phyloP scores from a whole-genome alignment of 2,797 vertebrate genomes.

The Simalia tracyae region DNA sequence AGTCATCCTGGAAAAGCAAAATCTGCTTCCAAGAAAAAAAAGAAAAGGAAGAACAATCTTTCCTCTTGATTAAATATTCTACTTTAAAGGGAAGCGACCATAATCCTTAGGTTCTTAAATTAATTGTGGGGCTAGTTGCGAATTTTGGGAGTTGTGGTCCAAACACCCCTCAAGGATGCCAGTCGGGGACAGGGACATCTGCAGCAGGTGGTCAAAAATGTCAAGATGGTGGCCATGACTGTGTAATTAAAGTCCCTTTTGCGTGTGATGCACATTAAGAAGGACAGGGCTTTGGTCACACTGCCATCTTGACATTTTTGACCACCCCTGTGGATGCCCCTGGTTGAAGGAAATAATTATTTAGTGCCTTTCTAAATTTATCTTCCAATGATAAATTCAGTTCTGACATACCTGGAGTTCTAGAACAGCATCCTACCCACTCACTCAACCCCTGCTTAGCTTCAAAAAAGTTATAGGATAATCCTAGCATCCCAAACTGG shows the following conservation, averaged over 20 bases:
- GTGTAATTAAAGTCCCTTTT: neutral
- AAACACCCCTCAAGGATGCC: neutral
- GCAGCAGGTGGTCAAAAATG: neutral
- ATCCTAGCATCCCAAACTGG: neutral
- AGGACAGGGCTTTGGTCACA: neutral
- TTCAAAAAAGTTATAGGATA: neutral
- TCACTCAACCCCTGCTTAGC: neutral
- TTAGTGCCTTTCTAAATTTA: neutral
- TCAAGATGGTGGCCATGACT: neutral
- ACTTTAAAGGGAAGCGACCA: conserved; percentile 1
- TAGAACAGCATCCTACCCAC: neutral
- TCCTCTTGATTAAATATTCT: conserved; percentile 57
- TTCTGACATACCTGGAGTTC: neutral
- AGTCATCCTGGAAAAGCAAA: conserved; percentile 66
- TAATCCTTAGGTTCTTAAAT: conserved; percentile 35
- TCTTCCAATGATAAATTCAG: neutral
- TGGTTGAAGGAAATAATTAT: neutral
- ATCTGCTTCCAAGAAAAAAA: conserved; percentile 54
- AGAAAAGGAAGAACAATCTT: conserved; percentile 41
- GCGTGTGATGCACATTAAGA: neutral
- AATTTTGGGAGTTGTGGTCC: neutral
- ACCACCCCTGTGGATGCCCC: neutral
- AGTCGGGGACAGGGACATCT: neutral
- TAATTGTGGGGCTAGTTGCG: neutral
- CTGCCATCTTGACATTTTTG: neutral